Base-by-base conservation (phyloP, 2,797 vertebrate species). In the Brachyalestes nurse region DNA sequence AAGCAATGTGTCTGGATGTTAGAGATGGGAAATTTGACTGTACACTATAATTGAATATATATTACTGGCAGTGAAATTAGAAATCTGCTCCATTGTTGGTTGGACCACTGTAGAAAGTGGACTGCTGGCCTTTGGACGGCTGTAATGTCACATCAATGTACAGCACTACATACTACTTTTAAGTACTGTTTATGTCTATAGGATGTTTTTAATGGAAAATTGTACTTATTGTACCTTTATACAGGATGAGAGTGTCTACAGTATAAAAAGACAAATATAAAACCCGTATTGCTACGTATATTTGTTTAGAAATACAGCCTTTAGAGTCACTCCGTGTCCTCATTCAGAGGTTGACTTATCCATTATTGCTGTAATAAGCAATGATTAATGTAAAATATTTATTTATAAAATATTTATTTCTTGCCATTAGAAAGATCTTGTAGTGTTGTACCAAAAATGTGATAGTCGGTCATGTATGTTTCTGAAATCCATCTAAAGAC, bases 401-500 rank as follows among this genome's bases (percentile, higher is more conserved):
- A 53, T 78, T 75, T 83, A 21, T 42, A 12, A 45, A 66, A 42
- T 45, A n/a, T 67, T n/a, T 67, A 61, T 78, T 79, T 49, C 47
- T 61, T 21, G 12, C 38, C 58, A 47, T 53, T 65, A 60, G 17
- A 51, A 40, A 23, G 45, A 4, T 66, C 19, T 80, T 71, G 51
- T 75, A 34, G 23, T 61, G n/a, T 74, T 75, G 40, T 80, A 82
- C 61, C 70, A 79, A 79, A 78, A 55, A 71, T 75, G 25, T 73
- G 21, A 23, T 58, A 71, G 25, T 61, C 23, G 47, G 45, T 73
- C 66, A 9, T 62, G 28, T 78, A 28, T 34, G 19, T 74, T 25
- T 53, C 13, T 58, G 12, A 47, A 23, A 47, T 42, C 14, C 49
- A 45, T 42, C 16, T 73, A 67, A 53, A 25, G 21, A 45, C 9